Conservation (phyloP, 2,888 invertebrate genomes). For the Hirtodrosophila duncani region DNA sequence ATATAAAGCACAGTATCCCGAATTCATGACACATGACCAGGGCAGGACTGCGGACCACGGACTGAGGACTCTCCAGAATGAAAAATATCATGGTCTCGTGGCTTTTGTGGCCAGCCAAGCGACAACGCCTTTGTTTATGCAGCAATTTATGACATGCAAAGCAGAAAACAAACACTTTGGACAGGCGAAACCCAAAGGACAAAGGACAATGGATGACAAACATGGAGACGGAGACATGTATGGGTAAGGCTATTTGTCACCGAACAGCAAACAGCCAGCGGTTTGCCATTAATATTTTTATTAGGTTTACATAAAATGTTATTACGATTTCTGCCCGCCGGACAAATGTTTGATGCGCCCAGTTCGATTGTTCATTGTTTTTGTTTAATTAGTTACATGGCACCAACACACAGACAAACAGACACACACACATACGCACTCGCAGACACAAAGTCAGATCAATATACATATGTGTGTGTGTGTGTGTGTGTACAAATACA, state of each 20-base stretch:
- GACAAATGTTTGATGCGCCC: conserved; percentile 21
- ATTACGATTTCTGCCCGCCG: conserved; percentile 31
- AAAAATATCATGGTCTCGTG: conserved; percentile 27
- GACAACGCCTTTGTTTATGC: conserved; percentile 65
- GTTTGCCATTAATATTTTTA: conserved; percentile 54
- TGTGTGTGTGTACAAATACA: too few relatives aligned
- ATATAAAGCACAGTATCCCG: conserved; percentile 29
- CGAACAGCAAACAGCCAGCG: too few relatives aligned
- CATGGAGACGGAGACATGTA: too few relatives aligned
- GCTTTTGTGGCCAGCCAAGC: conserved; percentile 28
- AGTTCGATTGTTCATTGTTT: conserved; percentile 23
- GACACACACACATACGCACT: conserved; percentile 7
- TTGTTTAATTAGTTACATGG: conserved; percentile 56
- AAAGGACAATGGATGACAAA: too few relatives aligned
- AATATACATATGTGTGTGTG: background rate
- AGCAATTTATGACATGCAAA: conserved; percentile 68
- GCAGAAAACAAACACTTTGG: conserved; percentile 43
- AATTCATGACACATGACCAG: conserved; percentile 54
- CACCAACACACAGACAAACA: conserved; percentile 18
- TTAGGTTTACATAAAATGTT: conserved; percentile 44
- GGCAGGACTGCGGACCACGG: background rate
- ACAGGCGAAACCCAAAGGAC: conserved; percentile 43
- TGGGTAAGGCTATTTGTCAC: too few relatives aligned
- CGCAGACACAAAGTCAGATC: background rate
- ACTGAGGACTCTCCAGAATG: conserved; percentile 15